Conservation (phyloP, 1,140 invertebrate species). For the Contarinia nasturtii region DNA sequence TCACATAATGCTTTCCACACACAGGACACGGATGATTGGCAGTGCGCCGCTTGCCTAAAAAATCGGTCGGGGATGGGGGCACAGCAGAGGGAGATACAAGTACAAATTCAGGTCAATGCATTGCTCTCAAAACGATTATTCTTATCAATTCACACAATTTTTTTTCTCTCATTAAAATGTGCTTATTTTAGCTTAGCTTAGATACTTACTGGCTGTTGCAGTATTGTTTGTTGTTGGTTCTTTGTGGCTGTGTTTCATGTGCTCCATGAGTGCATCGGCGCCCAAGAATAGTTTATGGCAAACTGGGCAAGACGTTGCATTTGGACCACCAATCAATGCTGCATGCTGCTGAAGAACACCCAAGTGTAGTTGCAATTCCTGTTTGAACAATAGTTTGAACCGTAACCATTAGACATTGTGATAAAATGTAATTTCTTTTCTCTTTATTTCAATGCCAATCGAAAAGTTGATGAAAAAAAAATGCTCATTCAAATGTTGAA, state of each 20-base stretch:
- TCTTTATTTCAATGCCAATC: not conserved
- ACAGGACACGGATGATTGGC: slow-evolving; percentile 87
- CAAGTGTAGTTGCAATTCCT: slow-evolving; percentile 68
- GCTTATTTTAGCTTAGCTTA: not conserved
- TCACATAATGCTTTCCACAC: slow-evolving; percentile 87
- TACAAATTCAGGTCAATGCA: slow-evolving; percentile 1
- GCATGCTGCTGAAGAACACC: slow-evolving; percentile 85
- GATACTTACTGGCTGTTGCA: slow-evolving; percentile 71
- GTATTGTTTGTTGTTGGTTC: slow-evolving; percentile 56
- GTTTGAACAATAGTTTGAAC: not conserved
- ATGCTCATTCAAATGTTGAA: no score
- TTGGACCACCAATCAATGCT: slow-evolving; percentile 71
- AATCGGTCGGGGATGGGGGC: slow-evolving; percentile 30
- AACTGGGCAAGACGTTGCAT: slow-evolving; percentile 72
- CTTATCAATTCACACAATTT: no score
- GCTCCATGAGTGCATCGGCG: slow-evolving; percentile 78
- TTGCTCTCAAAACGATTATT: no score
- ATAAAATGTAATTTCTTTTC: not conserved
- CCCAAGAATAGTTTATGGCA: slow-evolving; percentile 87
- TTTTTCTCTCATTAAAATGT: no score
- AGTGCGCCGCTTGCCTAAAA: slow-evolving; percentile 75
- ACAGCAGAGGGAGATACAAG: no score
- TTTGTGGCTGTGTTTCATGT: slow-evolving; percentile 90
- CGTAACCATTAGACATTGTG: not conserved
- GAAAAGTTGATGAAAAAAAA: no score